These are phyloP conservation scores for Glomeris maerens DNA, from an alignment of 1,140 invertebrate species.

Conservation along the genomic window DNA sequence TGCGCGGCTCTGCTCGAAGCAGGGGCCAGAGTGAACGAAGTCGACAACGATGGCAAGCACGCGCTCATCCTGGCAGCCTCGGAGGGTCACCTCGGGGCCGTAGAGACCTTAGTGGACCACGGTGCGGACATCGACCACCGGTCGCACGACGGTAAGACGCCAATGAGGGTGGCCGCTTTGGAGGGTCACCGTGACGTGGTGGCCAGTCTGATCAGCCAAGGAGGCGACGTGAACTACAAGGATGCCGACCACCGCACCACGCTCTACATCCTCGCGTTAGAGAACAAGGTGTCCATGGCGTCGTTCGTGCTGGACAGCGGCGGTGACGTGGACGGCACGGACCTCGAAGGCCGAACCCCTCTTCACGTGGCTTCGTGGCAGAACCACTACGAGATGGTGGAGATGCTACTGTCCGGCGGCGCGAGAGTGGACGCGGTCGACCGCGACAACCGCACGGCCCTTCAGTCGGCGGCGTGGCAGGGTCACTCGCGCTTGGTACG, in stretches of 20 bases:
- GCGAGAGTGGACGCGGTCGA: conserved; percentile 79
- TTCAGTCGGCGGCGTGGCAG: conserved; percentile 92
- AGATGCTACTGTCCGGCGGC: conserved; percentile 57
- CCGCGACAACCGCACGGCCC: conserved; percentile 69
- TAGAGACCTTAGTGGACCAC: conserved; percentile 52
- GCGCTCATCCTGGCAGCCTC: conserved; percentile 76
- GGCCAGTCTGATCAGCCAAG: conserved; percentile 50
- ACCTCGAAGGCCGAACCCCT: conserved; percentile 79
- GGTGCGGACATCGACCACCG: conserved; percentile 69
- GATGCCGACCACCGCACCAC: conserved; percentile 86
- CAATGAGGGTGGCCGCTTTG: conserved; percentile 71
- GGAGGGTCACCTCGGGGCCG: conserved; percentile 63
- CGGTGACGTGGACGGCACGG: conserved; percentile 69
- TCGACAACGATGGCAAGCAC: conserved; percentile 87
- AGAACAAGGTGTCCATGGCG: conserved; percentile 73
- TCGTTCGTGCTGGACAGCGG: conserved; percentile 62
- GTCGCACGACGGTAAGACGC: conserved; percentile 86
- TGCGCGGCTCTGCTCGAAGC: conserved; percentile 72
- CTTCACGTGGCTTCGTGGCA: conserved; percentile 90
- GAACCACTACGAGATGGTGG: conserved; percentile 77
- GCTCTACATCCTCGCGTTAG: conserved; percentile 76
- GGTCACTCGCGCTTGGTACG: conserved; percentile 72
- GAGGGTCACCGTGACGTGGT: conserved; percentile 74
- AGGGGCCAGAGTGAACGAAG: conserved; percentile 78
- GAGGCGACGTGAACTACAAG: conserved; percentile 73